A percentile compares a stretch with the other conserved stretches of the same genome.
These are phyloP conservation scores for Petrosia ficiformis DNA, from an alignment of 37 sponge, comb jelly and placozoan species.

Conservation along the genomic window DNA sequence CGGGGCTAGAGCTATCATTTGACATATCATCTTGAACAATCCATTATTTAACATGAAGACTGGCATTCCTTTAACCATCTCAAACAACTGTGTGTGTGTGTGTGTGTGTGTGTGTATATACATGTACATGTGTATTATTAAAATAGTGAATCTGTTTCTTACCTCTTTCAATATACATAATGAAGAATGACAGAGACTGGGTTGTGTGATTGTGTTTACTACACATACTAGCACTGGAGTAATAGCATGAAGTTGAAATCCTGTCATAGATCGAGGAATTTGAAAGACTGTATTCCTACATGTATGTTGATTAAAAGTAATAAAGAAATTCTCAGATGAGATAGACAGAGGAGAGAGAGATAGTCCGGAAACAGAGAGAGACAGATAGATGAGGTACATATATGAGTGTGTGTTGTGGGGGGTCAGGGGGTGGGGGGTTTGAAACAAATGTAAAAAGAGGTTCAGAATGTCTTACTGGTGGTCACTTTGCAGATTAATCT, in stretches of 20 bases:
- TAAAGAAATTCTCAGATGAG: too few relatives aligned
- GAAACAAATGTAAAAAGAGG: too few relatives aligned
- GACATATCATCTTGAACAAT: slow-evolving; percentile 63
- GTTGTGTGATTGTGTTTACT: slow-evolving; percentile 40
- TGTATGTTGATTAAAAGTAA: too few relatives aligned
- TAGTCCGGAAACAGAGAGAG: too few relatives aligned
- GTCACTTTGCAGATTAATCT: slow-evolving; percentile 42
- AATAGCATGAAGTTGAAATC: slow-evolving; percentile 63
- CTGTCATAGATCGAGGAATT: slow-evolving; percentile 26
- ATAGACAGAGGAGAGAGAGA: too few relatives aligned
- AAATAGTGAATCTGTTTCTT: not conserved
- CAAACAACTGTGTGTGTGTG: slow-evolving; percentile 44
- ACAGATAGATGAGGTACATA: too few relatives aligned
- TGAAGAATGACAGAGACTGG: slow-evolving; percentile 56
- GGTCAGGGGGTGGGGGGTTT: too few relatives aligned
- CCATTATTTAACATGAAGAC: slow-evolving; percentile 62
- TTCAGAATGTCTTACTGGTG: slow-evolving; percentile 33
- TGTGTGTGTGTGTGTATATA: not conserved
- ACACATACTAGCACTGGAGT: slow-evolving; percentile 57
- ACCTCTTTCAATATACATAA: slow-evolving; percentile 60
- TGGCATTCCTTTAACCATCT: slow-evolving; percentile 53
- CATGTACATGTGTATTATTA: slow-evolving; percentile 5
- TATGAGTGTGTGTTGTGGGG: too few relatives aligned
- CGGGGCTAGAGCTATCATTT: slow-evolving; percentile 40
- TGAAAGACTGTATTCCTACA: not conserved